These are phyloP conservation scores for western clawed frog (Xenopus tropicalis) DNA, from an alignment of 2,113 vertebrate genomes.

Conservation along the genomic window UCB_Xtro_10.0 CM004445.2:85393501-85394000, in stretches of 20 bases:
- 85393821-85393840: slow-evolving; percentile 38
- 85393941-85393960: slow-evolving; percentile 35
- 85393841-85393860: slow-evolving; percentile 34
- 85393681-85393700: no score
- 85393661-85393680: no score
- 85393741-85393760: not conserved
- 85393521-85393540: no score
- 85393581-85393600: no score
- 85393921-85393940: slow-evolving; percentile 36
- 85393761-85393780: slow-evolving; percentile 6
- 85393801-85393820: slow-evolving; percentile 23
- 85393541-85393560: no score
- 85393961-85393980: slow-evolving; percentile 33
- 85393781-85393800: slow-evolving; percentile 17
- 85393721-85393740: not conserved
- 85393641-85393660: no score
- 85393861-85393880: slow-evolving; percentile 9
- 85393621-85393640: no score
- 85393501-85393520: no score
- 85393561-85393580: no score
- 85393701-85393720: slow-evolving; percentile 2
- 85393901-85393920: slow-evolving; percentile 29
- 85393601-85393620: no score
- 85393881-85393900: slow-evolving; percentile 8
- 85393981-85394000: slow-evolving; percentile 31